phyloP scores from a whole-genome alignment of 2,797 vertebrate genomes.

The Fundulus diaphanus region DNA sequence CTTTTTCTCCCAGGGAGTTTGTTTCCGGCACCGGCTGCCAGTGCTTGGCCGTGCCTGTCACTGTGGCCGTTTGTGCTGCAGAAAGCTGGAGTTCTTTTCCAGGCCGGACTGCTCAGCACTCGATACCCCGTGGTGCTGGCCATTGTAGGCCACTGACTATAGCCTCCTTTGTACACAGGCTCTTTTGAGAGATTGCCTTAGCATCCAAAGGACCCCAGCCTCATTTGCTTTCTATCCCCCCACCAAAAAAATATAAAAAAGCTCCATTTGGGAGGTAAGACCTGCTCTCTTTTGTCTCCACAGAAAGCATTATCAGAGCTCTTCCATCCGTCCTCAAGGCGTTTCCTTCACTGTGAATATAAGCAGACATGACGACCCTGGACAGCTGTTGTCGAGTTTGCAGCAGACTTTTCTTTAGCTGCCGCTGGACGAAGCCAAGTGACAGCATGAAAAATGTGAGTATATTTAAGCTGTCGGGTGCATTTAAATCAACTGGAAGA shows the following conservation, averaged over 20 bases:
- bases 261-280: conserved; percentile 13
- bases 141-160: conserved; percentile 60
- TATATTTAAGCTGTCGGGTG: conserved; percentile 2
- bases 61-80: conserved; percentile 41
- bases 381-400: conserved; percentile 71
- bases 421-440: conserved; percentile 74
- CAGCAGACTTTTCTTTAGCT: conserved; percentile 87
- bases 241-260: no score
- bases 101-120: conserved; percentile 26
- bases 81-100: conserved; percentile 42
- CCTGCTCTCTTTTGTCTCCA: conserved; percentile 12
- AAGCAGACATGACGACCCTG: conserved; percentile 46
- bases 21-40: neutral
- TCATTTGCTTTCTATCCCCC: conserved; percentile 38
- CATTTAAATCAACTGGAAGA: neutral
- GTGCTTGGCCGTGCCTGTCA: conserved; percentile 67
- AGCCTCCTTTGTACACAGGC: conserved; percentile 44
- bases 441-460: conserved; percentile 67
- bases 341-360: conserved; percentile 13
- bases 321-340: conserved; percentile 28
- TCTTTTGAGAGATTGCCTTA: conserved; percentile 60
- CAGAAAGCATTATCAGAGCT: conserved; percentile 11
- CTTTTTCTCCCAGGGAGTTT: neutral
- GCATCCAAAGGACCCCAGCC: conserved; percentile 38
- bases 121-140: conserved; percentile 56